phyloP scores from a whole-genome alignment of 2,797 vertebrate genomes.

The Girardinus metallicus region DNA sequence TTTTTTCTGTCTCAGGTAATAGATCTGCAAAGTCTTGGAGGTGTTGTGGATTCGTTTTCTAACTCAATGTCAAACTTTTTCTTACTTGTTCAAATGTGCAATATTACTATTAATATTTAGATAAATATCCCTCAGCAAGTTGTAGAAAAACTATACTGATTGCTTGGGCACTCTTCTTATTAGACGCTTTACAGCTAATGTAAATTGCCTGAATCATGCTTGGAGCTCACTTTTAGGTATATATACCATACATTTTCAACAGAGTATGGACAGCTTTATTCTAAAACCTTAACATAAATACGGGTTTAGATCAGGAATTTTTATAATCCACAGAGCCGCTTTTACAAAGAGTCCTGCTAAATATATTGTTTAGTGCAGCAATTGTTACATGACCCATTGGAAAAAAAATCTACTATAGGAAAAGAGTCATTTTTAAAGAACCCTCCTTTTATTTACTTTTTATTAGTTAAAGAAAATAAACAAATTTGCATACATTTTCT shows the following conservation, averaged over 20 bases:
- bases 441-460: too few species aligned
- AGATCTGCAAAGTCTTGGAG: not conserved
- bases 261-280: not conserved
- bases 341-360: too few species aligned
- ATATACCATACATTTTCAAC: not conserved
- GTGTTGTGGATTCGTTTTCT: not conserved
- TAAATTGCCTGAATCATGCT: not conserved
- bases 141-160: not conserved
- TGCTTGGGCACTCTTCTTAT: not conserved
- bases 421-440: too few species aligned
- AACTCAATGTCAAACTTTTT: not conserved
- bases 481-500: too few species aligned
- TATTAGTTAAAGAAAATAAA: too few species aligned
- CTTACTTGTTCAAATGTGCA: not conserved
- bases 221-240: not conserved
- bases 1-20: not conserved
- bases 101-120: not conserved
- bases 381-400: too few species aligned
- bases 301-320: not conserved
- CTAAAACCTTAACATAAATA: not conserved
- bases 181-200: not conserved
- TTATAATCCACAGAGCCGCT: too few species aligned
- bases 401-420: too few species aligned
- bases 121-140: not conserved
- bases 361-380: too few species aligned